Conservation (phyloP, 2,113 vertebrate species). For the Litocranius walleri region DNA sequence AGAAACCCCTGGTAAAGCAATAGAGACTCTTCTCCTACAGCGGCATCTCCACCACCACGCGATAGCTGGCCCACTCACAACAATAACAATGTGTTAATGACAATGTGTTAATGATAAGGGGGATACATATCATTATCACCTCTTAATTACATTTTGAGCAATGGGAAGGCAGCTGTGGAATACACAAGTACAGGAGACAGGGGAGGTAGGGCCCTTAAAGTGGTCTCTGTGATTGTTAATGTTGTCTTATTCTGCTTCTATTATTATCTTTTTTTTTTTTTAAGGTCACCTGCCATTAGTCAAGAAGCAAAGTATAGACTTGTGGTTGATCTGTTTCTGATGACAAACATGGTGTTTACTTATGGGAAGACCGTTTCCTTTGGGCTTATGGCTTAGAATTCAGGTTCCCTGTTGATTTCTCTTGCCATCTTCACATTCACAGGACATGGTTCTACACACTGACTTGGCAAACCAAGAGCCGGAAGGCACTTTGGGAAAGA, state of each 20-base stretch:
- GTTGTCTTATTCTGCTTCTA: neutral
- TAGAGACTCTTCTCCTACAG: neutral
- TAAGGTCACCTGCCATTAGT: neutral
- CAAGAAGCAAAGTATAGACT: slow-evolving; percentile 5
- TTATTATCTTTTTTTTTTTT: neutral
- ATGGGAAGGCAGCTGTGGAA: slow-evolving; percentile 38
- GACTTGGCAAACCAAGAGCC: neutral
- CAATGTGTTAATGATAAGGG: slow-evolving; percentile 61
- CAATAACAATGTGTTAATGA: slow-evolving; percentile 57
- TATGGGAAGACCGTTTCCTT: neutral
- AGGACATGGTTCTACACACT: neutral
- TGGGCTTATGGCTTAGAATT: neutral
- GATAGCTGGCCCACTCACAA: neutral
- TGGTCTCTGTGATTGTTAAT: neutral
- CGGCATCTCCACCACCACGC: neutral
- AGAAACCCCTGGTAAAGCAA: slow-evolving; percentile 36
- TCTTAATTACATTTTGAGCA: slow-evolving; percentile 64
- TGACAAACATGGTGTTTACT: neutral
- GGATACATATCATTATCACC: slow-evolving; percentile 60
- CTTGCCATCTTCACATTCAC: neutral
- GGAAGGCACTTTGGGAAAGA: neutral
- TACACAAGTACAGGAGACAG: neutral
- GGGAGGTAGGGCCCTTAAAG: neutral
- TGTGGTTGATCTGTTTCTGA: neutral
- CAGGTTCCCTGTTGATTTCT: neutral